Conservation (phyloP, 1,140 invertebrate species). For the Mizuhopecten yessoensis region DNA sequence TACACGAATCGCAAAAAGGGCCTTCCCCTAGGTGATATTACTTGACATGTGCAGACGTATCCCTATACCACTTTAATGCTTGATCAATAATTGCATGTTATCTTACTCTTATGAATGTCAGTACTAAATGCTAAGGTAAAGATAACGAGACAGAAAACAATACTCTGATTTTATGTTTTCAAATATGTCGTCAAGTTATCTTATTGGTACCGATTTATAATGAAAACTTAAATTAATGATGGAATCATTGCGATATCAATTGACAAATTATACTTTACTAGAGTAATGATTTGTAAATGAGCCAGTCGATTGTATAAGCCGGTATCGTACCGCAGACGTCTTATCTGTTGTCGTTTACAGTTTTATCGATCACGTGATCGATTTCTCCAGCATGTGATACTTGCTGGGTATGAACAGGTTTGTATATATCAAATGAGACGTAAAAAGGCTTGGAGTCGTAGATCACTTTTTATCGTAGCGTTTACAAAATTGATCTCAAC, state of each 20-base stretch:
- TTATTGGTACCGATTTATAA: neutral
- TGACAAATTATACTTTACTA: neutral
- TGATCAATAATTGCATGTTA: too few relatives aligned
- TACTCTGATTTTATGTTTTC: neutral
- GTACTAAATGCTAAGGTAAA: too few relatives aligned
- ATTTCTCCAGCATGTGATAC: neutral
- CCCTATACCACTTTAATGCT: too few relatives aligned
- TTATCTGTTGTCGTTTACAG: neutral
- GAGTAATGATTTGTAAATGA: neutral
- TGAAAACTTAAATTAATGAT: neutral
- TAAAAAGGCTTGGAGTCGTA: conserved; percentile 6
- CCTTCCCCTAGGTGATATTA: too few relatives aligned
- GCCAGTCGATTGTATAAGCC: too few relatives aligned
- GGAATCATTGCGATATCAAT: neutral
- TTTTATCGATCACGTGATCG: neutral
- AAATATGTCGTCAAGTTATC: too few relatives aligned
- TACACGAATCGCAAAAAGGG: too few relatives aligned
- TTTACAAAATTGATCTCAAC: neutral
- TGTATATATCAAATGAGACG: neutral
- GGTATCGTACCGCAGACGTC: neutral
- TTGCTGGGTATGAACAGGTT: neutral
- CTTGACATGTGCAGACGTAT: too few relatives aligned
- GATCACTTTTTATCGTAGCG: neutral
- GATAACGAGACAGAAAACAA: too few relatives aligned
- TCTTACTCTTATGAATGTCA: too few relatives aligned